Percentiles rank a stretch among this genome's conserved stretches.
phyloP scores from a whole-genome alignment of 2,888 invertebrate genomes.

The Drosophila melanosoma region DNA sequence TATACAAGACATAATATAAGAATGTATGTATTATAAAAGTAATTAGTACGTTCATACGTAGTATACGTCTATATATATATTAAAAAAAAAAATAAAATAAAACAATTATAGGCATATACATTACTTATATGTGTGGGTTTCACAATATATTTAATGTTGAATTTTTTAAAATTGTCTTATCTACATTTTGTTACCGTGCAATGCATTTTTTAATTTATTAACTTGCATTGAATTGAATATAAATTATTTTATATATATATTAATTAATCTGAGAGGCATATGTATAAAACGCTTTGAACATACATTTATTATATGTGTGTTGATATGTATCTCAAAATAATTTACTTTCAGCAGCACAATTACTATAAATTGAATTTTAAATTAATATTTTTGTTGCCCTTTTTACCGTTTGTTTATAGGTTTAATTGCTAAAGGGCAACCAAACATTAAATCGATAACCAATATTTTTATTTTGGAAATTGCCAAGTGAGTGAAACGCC shows the following conservation, averaged over 20 bases:
- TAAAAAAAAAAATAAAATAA: neutral
- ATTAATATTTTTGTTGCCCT: constrained; percentile 4
- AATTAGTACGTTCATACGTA: constrained; percentile 22
- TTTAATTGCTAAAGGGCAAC: constrained; percentile 6
- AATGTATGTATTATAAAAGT: constrained; percentile 28
- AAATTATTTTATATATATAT: neutral
- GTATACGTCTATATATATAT: constrained; percentile 20
- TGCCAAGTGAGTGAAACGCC: constrained; percentile 16
- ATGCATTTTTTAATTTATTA: neutral
- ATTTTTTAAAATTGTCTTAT: neutral
- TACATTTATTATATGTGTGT: neutral
- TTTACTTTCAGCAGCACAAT: neutral
- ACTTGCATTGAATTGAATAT: neutral
- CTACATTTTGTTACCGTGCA: neutral
- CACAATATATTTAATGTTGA: constrained; percentile 17
- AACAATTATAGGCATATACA: neutral
- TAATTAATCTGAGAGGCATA: neutral
- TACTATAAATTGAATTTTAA: constrained; percentile 11
- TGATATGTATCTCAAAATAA: neutral
- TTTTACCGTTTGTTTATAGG: neutral
- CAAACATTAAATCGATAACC: constrained; percentile 1
- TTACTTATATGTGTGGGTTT: constrained; percentile 37
- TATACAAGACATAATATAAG: constrained; percentile 14
- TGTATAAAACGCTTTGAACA: neutral
- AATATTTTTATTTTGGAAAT: neutral